Conservation (phyloP, 2,797 vertebrate genomes). For the Brachyalestes nurse region DNA sequence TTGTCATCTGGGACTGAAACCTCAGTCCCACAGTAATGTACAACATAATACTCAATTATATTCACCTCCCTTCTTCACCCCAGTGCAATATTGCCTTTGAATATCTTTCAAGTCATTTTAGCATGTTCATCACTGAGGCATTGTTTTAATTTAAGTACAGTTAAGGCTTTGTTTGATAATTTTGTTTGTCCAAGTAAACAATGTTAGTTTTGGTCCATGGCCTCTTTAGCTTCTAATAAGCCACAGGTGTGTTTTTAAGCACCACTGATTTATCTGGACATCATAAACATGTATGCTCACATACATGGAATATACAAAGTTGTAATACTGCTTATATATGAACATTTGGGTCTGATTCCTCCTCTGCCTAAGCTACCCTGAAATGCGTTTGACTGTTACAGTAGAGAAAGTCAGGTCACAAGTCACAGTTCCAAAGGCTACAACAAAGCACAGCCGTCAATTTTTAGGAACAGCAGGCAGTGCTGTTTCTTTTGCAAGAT, state of each 20-base stretch:
- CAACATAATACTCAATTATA: conserved; percentile 1
- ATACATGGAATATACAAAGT: conserved; percentile 31
- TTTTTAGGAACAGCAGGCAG: background rate
- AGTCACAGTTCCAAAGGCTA: conserved; percentile 22
- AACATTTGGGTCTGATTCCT: conserved; percentile 16
- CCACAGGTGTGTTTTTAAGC: conserved; percentile 29
- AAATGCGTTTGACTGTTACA: conserved; percentile 22
- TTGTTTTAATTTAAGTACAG: conserved; percentile 20
- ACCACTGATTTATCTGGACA: conserved; percentile 29
- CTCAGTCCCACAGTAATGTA: background rate
- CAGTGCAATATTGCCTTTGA: conserved; percentile 4
- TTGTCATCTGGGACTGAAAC: background rate
- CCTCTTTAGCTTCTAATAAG: conserved; percentile 21
- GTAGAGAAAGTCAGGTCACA: background rate
- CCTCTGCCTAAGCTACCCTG: background rate
- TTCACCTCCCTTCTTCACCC: conserved; percentile 12
- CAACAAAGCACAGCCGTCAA: conserved; percentile 10
- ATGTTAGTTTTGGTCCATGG: conserved; percentile 55
- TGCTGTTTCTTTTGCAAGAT: conserved; percentile 12
- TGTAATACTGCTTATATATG: conserved; percentile 52
- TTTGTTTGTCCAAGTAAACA: conserved; percentile 47
- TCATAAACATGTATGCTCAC: conserved; percentile 5
- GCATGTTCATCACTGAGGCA: conserved; percentile 4
- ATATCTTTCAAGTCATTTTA: conserved; percentile 14
- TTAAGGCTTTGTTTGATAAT: conserved; percentile 47